phyloP scores from a whole-genome alignment of 2,113 vertebrate species.

The Nyctibius bracteatus region DNA sequence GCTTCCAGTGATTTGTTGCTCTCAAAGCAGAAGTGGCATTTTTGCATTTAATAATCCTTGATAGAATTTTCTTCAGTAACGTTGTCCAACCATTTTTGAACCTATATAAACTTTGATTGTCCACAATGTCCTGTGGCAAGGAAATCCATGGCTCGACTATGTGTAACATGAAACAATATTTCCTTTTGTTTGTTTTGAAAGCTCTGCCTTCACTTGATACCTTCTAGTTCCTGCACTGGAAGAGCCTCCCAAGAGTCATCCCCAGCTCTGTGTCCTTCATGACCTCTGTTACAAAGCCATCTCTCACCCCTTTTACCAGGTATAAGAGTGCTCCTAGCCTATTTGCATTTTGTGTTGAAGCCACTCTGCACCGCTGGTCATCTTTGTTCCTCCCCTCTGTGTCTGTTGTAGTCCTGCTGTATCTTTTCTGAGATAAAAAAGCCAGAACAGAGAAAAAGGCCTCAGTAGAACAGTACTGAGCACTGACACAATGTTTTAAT shows the following conservation, averaged over 20 bases:
- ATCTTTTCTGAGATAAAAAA: background rate
- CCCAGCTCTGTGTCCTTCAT: background rate
- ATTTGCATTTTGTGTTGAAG: background rate
- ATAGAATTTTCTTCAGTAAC: background rate
- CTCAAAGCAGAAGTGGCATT: background rate
- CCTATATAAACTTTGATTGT: background rate
- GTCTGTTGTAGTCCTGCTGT: background rate
- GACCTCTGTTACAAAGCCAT: background rate
- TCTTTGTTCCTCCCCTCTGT: background rate
- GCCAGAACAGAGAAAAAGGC: background rate
- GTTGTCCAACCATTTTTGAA: background rate
- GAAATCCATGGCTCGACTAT: background rate
- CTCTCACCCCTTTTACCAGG: background rate
- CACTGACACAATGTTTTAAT: background rate
- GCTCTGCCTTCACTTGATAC: background rate
- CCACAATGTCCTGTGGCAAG: background rate
- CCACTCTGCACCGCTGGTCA: rapidly evolving
- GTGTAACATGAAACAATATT: background rate
- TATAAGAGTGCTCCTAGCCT: background rate
- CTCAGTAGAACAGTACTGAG: background rate
- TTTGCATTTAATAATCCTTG: background rate
- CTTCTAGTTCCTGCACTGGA: background rate
- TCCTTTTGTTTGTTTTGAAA: background rate
- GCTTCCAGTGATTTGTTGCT: background rate
- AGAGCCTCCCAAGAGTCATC: background rate